Percentiles rank a stretch among this genome's conserved stretches.
These are phyloP conservation scores for Mya arenaria DNA, from an alignment of 1,140 invertebrate species.

Conservation along the genomic window DNA sequence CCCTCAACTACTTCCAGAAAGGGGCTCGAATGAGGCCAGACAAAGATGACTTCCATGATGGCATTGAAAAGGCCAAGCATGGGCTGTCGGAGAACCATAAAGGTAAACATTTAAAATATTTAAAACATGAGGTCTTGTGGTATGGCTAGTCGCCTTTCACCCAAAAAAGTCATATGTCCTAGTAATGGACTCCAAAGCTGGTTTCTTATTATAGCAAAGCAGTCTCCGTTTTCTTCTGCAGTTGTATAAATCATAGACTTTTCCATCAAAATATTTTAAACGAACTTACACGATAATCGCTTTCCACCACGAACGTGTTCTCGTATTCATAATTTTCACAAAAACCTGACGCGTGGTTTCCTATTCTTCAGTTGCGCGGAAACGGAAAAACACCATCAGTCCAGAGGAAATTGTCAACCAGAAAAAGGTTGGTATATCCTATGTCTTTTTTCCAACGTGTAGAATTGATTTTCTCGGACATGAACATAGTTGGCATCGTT, in stretches of 20 bases:
- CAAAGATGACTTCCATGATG: slow-evolving; percentile 52
- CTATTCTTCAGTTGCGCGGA: slow-evolving; percentile 47
- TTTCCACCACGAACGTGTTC: too few species aligned
- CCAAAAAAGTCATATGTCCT: neutral
- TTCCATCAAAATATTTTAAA: too few species aligned
- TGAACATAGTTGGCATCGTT: too few species aligned
- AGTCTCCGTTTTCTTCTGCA: too few species aligned
- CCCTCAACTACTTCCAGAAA: slow-evolving; percentile 50
- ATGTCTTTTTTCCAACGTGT: too few species aligned
- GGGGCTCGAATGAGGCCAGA: slow-evolving; percentile 52
- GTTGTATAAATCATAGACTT: too few species aligned
- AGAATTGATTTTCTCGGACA: too few species aligned
- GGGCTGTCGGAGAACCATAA: slow-evolving; percentile 39
- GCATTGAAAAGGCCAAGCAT: slow-evolving; percentile 45
- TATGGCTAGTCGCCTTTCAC: neutral
- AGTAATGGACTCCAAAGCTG: neutral
- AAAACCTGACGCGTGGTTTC: too few species aligned
- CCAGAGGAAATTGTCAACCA: slow-evolving; percentile 36
- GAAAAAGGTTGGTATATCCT: slow-evolving; percentile 50
- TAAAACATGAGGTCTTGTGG: too few species aligned
- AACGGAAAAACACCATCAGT: slow-evolving; percentile 47
- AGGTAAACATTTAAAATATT: neutral
- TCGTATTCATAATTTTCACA: too few species aligned
- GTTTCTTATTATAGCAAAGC: too few species aligned
- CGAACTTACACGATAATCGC: too few species aligned